These are phyloP conservation scores for Craseonycteris thonglongyai DNA, from an alignment of 2,113 vertebrate genomes.

Conservation along the genomic window DNA sequence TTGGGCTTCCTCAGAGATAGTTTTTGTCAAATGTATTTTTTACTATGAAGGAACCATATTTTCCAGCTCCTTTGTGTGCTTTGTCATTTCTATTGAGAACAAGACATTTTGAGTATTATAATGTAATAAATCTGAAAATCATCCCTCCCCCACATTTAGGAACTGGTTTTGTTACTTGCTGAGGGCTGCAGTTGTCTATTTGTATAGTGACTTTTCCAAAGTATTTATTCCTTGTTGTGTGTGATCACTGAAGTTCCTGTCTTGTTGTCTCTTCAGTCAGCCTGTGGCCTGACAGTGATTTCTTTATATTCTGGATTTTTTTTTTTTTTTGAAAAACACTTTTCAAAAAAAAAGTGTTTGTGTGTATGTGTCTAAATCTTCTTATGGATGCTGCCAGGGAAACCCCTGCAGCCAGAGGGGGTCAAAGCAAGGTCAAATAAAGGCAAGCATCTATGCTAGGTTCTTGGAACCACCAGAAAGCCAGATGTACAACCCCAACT, in stretches of 20 bases:
- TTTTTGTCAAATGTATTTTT: background rate
- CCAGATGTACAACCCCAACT: no score
- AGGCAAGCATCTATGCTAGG: background rate
- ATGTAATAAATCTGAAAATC: background rate
- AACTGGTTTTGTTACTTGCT: background rate
- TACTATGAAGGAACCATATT: background rate
- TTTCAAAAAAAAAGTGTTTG: no score
- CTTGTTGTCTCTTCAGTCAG: background rate
- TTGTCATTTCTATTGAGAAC: background rate
- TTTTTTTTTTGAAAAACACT: background rate
- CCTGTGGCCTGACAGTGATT: background rate
- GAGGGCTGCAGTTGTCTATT: background rate
- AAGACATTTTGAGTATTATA: no score
- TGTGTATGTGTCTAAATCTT: background rate
- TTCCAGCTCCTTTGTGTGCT: background rate
- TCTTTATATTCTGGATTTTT: background rate
- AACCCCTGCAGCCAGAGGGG: background rate
- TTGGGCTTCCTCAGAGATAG: no score
- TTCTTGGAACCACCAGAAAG: no score
- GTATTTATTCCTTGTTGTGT: background rate
- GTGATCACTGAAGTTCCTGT: background rate
- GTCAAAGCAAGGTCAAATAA: background rate
- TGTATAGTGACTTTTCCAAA: no score
- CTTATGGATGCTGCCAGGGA: background rate
- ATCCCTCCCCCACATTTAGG: background rate